These are phyloP conservation scores for Drosophila robusta DNA, from an alignment of 2,888 invertebrate species.

Conservation along the genomic window DNA sequence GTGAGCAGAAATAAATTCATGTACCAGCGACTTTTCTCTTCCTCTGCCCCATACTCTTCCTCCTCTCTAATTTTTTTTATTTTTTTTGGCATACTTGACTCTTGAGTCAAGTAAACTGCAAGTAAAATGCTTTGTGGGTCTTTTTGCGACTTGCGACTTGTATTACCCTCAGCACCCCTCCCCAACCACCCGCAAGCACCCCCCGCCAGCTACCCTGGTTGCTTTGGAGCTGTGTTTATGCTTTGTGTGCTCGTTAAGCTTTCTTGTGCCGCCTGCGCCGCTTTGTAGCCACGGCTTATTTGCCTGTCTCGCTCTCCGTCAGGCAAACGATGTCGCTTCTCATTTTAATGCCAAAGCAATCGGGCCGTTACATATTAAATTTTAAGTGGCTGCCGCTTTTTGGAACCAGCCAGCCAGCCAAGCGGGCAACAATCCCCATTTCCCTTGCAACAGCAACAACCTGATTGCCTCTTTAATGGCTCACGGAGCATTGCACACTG, in stretches of 20 bases:
- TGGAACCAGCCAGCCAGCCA: conserved; percentile 10
- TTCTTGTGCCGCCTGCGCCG: conserved; percentile 41
- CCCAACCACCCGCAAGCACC: neutral
- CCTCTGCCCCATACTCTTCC: neutral
- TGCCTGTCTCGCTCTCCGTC: conserved; percentile 19
- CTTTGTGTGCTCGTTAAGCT: conserved; percentile 67
- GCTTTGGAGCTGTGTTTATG: conserved; percentile 36
- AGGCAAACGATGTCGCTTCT: conserved; percentile 40
- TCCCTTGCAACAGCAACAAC: conserved; percentile 17
- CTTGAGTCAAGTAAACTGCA: conserved; percentile 64
- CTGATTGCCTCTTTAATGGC: conserved; percentile 65
- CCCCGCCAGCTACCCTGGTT: conserved; percentile 8
- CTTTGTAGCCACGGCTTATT: conserved; percentile 46
- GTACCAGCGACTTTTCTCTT: conserved; percentile 22
- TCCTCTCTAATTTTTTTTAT: neutral
- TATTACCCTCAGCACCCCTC: neutral
- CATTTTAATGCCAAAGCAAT: conserved; percentile 59
- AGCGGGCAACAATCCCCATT: neutral
- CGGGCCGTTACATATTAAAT: conserved; percentile 65
- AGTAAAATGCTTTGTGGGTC: conserved; percentile 53
- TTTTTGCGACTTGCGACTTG: conserved; percentile 22
- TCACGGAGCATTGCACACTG: conserved; percentile 63
- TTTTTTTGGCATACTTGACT: conserved; percentile 49
- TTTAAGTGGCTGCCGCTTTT: conserved; percentile 56
- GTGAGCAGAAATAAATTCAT: conserved; percentile 57